These are phyloP conservation scores for Ophonus ardosiacus DNA, from an alignment of 2,888 invertebrate species.

Conservation along the genomic window DNA sequence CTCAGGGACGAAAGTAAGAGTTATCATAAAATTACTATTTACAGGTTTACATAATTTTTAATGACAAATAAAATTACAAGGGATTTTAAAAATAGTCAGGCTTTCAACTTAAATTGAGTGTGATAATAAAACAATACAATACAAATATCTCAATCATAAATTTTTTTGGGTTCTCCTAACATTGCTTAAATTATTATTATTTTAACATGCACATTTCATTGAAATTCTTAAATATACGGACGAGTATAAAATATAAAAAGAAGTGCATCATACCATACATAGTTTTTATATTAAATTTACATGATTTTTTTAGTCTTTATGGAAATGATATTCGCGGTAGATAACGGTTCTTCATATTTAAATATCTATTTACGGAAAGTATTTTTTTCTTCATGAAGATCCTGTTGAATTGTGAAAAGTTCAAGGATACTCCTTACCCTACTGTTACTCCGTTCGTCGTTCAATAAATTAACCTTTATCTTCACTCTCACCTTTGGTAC, in stretches of 20 bases:
- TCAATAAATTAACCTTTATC: constrained; percentile 34
- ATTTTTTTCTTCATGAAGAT: background rate
- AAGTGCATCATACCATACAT: background rate
- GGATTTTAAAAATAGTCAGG: no score
- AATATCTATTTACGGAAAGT: background rate
- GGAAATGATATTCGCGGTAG: background rate
- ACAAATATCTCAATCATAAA: no score
- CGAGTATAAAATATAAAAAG: background rate
- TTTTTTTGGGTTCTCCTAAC: no score
- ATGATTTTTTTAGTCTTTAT: background rate
- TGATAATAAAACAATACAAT: no score
- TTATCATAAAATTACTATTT: no score
- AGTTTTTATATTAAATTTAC: background rate
- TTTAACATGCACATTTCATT: no score
- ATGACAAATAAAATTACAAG: no score
- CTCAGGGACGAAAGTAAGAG: no score
- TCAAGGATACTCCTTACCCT: constrained; percentile 33
- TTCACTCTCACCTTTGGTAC: constrained; percentile 36
- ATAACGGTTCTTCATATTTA: background rate
- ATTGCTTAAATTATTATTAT: no score
- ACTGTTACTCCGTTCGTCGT: background rate
- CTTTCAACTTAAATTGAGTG: no score
- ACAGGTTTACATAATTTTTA: no score
- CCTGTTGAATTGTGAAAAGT: constrained; percentile 48
- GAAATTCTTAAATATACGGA: background rate